Base-by-base conservation (phyloP, 2,113 vertebrate genomes). In the Solenodon paradoxus region DNA sequence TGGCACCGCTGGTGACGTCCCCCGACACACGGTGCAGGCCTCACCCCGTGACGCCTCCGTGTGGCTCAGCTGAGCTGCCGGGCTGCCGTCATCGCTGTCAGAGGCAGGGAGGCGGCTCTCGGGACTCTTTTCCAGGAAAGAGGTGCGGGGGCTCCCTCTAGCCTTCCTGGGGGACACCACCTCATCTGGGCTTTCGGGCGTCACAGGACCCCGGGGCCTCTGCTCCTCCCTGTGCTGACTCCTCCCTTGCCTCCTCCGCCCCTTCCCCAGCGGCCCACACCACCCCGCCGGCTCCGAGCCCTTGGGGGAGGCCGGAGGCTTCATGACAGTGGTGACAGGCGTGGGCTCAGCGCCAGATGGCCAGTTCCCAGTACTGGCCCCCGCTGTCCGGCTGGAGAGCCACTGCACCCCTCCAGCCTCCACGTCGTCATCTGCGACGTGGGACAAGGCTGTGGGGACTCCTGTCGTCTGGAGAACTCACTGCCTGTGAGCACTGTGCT, bases 1-100 rank as follows among this genome's bases (percentile, higher is more conserved):
- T 94, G 97, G 90, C 92, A 91, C 97, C 88, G 87, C 89, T 42
- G 92, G 95, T n/a, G n/a, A n/a, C n/a, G n/a, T n/a, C n/a, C n/a
- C n/a, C n/a, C n/a, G n/a, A n/a, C n/a, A n/a, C n/a, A n/a, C n/a
- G n/a, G n/a, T n/a, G n/a, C n/a, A n/a, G n/a, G n/a, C n/a, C 51
- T 72, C 93, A 94, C 80, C 61, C 63, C 93, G 0, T 2, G 47
- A 22, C 66, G 77, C 96, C 96, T 94, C 1, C 24, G 3, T 8
- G n/a, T 24, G 32, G 53, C 86, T 53, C 10, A 0, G 2, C 40
- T 0, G 35, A 83, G 84, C 59, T 8, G 47, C 74, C 85, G 28
- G 71, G 40, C n/a, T n/a, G n/a, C n/a, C n/a, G n/a, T n/a, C n/a
- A n/a, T n/a, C n/a, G n/a, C n/a, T n/a, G n/a, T n/a, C n/a, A n/a